Evolutionary conservation across 2,888 invertebrate genomes (phyloP).

Genomic region (Atrina japonica): DNA sequence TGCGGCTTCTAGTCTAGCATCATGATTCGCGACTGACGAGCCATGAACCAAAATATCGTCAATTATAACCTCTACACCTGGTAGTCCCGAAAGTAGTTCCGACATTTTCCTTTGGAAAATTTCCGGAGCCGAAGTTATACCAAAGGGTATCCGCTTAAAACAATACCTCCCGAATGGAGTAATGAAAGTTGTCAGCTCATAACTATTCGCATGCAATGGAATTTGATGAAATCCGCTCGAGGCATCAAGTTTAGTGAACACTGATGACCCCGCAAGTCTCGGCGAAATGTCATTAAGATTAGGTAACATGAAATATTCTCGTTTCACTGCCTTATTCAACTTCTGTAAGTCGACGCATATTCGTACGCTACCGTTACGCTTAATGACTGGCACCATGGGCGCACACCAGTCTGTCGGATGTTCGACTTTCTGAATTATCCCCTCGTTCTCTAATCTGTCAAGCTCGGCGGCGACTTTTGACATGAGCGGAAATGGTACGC

Average conservation of each 20-base stretch:
- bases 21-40: not conserved
- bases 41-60: slow-evolving; percentile 14
- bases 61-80: slow-evolving; percentile 6
- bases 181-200: slow-evolving; percentile 42
- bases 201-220: slow-evolving; percentile 35
- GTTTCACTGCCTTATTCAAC: slow-evolving; percentile 38
- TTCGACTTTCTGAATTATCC: slow-evolving; percentile 15
- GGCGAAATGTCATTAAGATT: slow-evolving; percentile 42
- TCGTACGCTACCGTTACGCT: slow-evolving; percentile 28
- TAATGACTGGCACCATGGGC: slow-evolving; percentile 4
- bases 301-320: slow-evolving; percentile 44
- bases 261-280: slow-evolving; percentile 36
- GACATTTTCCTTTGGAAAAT: no score
- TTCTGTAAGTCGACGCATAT: slow-evolving; percentile 46
- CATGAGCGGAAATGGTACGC: slow-evolving; percentile 27
- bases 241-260: slow-evolving; percentile 42
- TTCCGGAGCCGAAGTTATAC: slow-evolving; percentile 13
- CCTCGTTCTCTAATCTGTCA: slow-evolving; percentile 17
- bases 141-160: slow-evolving; percentile 30
- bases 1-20: slow-evolving; percentile 2
- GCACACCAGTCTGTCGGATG: slow-evolving; percentile 22
- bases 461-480: slow-evolving; percentile 17
- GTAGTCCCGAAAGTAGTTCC: not conserved
- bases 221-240: slow-evolving; percentile 42
- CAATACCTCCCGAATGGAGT: slow-evolving; percentile 43